These are phyloP conservation scores for Drosophila setifemur DNA, from an alignment of 1,140 invertebrate genomes.

Conservation along the genomic window DNA sequence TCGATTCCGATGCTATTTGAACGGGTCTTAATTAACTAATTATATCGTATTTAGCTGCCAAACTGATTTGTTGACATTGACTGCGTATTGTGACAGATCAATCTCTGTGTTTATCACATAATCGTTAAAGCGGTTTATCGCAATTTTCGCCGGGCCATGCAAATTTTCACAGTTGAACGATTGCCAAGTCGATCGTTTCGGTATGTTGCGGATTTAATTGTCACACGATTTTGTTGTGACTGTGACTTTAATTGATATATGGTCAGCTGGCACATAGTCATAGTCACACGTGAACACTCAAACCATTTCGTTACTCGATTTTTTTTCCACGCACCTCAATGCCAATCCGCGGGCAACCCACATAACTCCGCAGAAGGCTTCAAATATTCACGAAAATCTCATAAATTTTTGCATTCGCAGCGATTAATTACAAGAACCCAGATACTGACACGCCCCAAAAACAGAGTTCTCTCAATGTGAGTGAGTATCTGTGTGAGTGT, in stretches of 20 bases:
- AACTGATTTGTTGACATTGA: slow-evolving; percentile 44
- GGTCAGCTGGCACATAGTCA: slow-evolving; percentile 19
- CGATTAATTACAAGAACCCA: slow-evolving; percentile 68
- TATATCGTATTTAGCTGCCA: slow-evolving; percentile 15
- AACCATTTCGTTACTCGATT: background rate
- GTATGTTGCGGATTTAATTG: slow-evolving; percentile 58
- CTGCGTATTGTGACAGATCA: slow-evolving; percentile 54
- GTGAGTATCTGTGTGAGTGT: background rate
- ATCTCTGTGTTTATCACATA: slow-evolving; percentile 47
- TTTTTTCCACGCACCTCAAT: slow-evolving; percentile 65
- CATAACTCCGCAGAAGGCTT: slow-evolving; percentile 59
- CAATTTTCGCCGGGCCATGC: slow-evolving; percentile 63
- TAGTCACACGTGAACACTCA: slow-evolving; percentile 56
- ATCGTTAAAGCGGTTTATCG: slow-evolving; percentile 63
- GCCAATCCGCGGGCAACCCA: slow-evolving; percentile 44
- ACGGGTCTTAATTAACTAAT: slow-evolving; percentile 22
- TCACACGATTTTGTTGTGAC: slow-evolving; percentile 75
- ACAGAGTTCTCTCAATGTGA: slow-evolving; percentile 10
- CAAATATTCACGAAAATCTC: slow-evolving; percentile 68
- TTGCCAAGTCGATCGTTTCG: slow-evolving; percentile 50
- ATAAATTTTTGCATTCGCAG: slow-evolving; percentile 69
- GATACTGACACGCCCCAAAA: slow-evolving; percentile 60
- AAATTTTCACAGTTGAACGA: slow-evolving; percentile 63
- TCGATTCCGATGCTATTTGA: background rate
- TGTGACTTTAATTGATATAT: slow-evolving; percentile 76